Evolutionary conservation across 2,797 vertebrate species (phyloP).

Genomic region (Bradypus variegatus): DNA sequence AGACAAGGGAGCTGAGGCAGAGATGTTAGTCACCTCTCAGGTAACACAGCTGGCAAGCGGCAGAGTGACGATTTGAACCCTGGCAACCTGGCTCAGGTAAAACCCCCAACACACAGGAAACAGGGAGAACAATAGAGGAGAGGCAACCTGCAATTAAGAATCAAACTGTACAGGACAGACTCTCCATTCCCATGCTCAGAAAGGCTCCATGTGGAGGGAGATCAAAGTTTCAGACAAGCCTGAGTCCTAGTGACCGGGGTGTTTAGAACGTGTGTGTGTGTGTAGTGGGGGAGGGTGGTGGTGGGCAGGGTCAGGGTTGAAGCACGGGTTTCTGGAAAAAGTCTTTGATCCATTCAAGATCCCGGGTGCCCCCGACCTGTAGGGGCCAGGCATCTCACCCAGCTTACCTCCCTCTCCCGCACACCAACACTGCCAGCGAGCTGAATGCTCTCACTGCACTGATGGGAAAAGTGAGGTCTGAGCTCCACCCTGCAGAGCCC

Average conservation of each 20-base stretch:
- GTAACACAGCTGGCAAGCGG: neutral
- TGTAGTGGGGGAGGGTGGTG: too few species aligned
- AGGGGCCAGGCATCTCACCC: neutral
- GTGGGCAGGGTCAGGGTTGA: neutral
- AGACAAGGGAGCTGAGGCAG: neutral
- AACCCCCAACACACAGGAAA: neutral
- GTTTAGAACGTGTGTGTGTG: neutral
- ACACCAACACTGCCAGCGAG: neutral
- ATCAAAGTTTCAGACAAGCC: neutral
- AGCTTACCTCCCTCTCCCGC: too few species aligned
- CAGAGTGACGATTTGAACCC: neutral
- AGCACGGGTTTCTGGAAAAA: neutral
- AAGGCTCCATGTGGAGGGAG: neutral
- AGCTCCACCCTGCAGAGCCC: neutral
- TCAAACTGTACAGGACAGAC: neutral
- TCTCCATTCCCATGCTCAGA: neutral
- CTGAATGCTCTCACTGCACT: neutral
- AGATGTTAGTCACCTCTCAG: neutral
- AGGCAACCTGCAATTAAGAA: neutral
- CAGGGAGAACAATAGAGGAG: neutral
- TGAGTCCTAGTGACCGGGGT: neutral
- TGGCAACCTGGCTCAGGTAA: neutral
- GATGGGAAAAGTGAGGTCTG: neutral
- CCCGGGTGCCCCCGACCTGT: fast-evolving
- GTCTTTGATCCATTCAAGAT: neutral